A percentile compares a stretch with the other conserved stretches of the same genome.
Conservation (phyloP, 1,140 invertebrate species). For the Plectus sambesii region DNA sequence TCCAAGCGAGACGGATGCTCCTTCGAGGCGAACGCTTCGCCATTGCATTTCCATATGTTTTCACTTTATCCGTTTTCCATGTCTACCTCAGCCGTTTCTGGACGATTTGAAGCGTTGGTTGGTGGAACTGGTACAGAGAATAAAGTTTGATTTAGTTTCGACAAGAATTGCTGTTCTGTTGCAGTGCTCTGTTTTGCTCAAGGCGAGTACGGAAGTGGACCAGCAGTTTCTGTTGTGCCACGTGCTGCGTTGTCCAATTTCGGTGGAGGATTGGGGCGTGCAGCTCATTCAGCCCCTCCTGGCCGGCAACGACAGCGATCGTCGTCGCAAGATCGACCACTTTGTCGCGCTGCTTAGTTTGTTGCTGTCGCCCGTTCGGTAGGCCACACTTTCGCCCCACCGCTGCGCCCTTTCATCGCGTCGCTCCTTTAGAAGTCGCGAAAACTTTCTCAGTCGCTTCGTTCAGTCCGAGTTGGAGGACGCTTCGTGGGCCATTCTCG, state of each 20-base stretch:
- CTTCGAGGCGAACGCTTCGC: slow-evolving; percentile 8
- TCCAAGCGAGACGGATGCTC: too few species aligned
- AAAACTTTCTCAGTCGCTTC: slow-evolving; percentile 23
- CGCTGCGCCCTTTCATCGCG: too few species aligned
- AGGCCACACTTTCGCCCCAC: too few species aligned
- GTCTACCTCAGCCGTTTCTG: slow-evolving; percentile 22
- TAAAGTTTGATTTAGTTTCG: too few species aligned
- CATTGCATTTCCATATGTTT: slow-evolving; percentile 31
- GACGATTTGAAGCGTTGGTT: slow-evolving; percentile 24
- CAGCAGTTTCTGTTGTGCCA: slow-evolving; percentile 28
- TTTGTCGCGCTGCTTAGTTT: slow-evolving; percentile 24
- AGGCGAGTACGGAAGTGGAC: slow-evolving; percentile 23
- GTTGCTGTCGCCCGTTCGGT: slow-evolving; percentile 13
- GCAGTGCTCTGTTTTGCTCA: slow-evolving; percentile 21
- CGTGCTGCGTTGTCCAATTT: slow-evolving; percentile 23
- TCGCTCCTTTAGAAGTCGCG: slow-evolving; percentile 19
- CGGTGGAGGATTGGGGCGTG: slow-evolving; percentile 17
- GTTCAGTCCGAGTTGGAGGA: slow-evolving; percentile 25
- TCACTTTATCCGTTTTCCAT: slow-evolving; percentile 28
- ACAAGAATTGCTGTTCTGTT: neutral
- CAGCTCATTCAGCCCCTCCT: slow-evolving; percentile 30
- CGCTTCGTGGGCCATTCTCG: slow-evolving; percentile 25
- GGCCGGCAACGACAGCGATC: too few species aligned
- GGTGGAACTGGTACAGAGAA: slow-evolving; percentile 27
- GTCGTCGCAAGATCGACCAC: slow-evolving; percentile 21